Percentiles rank a stretch among this genome's conserved stretches.
Conservation (phyloP, 2,888 invertebrate species). For the Poecilobothrus nobilitatus region DNA sequence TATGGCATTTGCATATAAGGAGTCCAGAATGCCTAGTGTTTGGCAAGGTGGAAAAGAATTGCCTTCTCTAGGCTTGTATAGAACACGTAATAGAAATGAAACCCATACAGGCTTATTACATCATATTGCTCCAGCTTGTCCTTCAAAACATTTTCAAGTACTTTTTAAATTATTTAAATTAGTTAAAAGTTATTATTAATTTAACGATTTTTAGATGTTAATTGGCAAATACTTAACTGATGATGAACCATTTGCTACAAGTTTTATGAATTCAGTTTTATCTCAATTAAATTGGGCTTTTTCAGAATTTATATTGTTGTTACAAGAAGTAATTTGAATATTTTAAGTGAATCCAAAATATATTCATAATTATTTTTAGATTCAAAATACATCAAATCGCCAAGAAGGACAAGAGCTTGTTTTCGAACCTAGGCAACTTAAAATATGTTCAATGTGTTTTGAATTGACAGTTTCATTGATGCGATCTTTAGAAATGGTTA, state of each 20-base stretch:
- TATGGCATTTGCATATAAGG: conserved; percentile 64
- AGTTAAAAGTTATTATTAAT: neutral
- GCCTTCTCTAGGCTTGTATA: conserved; percentile 34
- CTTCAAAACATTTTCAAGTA: conserved; percentile 39
- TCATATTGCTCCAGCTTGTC: conserved; percentile 42
- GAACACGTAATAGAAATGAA: conserved; percentile 41
- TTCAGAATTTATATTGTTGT: conserved; percentile 75
- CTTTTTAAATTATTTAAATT: neutral
- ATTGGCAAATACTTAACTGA: conserved; percentile 53
- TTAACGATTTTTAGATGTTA: conserved; percentile 58
- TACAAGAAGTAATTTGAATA: conserved; percentile 60
- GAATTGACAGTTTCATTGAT: conserved; percentile 69
- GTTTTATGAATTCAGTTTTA: conserved; percentile 67
- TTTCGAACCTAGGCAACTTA: conserved; percentile 69
- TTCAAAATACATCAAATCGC: conserved; percentile 54
- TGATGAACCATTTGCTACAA: conserved; percentile 57
- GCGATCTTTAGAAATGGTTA: conserved; percentile 71
- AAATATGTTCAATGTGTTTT: conserved; percentile 76
- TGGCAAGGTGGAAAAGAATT: conserved; percentile 46
- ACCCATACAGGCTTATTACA: conserved; percentile 42
- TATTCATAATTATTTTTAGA: conserved; percentile 38
- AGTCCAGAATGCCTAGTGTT: conserved; percentile 50
- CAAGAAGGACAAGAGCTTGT: conserved; percentile 48
- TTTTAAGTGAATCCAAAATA: conserved; percentile 1
- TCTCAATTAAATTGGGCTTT: conserved; percentile 83